phyloP scores from a whole-genome alignment of 2,888 invertebrate genomes.

The Lithophane socia region DNA sequence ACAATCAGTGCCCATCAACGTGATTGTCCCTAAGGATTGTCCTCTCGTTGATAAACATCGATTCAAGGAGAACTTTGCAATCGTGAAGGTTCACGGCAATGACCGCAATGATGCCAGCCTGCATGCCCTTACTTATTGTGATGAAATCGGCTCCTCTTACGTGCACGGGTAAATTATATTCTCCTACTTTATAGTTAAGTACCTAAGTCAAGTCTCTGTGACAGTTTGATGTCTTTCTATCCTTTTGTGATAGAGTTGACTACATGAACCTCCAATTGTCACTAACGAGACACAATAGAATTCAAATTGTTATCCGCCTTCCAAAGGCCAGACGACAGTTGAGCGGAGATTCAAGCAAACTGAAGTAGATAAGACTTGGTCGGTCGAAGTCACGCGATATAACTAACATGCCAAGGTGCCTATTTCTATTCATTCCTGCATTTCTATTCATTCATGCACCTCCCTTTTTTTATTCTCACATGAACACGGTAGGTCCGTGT shows the following conservation, averaged over 20 bases:
- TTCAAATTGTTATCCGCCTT: no score
- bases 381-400: background rate
- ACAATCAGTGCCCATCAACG: conserved; percentile 76
- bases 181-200: conserved; percentile 8
- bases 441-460: no score
- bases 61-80: conserved; percentile 75
- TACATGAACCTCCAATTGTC: no score
- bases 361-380: background rate
- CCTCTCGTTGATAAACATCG: conserved; percentile 72
- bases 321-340: no score
- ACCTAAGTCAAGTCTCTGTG: background rate
- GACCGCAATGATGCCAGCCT: conserved; percentile 74
- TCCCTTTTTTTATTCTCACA: no score
- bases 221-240: background rate
- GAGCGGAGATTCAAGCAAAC: background rate
- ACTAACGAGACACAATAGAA: no score
- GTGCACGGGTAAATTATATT: conserved; percentile 70
- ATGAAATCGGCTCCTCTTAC: conserved; percentile 75
- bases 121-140: conserved; percentile 73
- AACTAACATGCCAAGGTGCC: no score
- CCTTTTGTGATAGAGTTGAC: no score
- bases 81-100: conserved; percentile 74
- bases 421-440: no score
- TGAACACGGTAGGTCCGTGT: no score
- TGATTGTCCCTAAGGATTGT: conserved; percentile 74